Conservation (phyloP, 2,797 vertebrate genomes). For the Capromys pilorides region DNA sequence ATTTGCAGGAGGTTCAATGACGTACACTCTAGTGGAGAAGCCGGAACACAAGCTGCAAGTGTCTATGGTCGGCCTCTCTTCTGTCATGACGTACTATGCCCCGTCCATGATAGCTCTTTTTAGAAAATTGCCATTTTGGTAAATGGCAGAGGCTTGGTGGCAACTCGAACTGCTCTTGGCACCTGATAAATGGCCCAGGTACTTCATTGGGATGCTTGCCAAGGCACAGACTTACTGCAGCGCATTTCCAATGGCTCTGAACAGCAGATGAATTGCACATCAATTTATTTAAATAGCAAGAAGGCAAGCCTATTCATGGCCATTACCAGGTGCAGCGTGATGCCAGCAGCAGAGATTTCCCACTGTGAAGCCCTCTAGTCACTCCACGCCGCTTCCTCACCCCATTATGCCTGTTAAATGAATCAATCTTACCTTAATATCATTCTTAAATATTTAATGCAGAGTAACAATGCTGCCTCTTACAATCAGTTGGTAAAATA, state of each 20-base stretch:
- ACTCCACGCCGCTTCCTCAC: constrained; percentile 71
- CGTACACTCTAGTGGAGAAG: background rate
- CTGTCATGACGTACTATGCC: background rate
- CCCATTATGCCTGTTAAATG: constrained; percentile 81
- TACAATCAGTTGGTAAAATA: constrained; percentile 75
- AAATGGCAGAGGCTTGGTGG: constrained; percentile 63
- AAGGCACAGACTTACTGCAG: constrained; percentile 64
- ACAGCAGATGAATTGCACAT: constrained; percentile 81
- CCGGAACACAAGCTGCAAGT: background rate
- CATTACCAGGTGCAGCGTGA: constrained; percentile 78
- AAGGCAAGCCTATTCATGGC: constrained; percentile 67
- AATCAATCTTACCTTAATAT: constrained; percentile 81
- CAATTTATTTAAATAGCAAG: constrained; percentile 81
- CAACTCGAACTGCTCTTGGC: constrained; percentile 64
- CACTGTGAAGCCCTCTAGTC: constrained; percentile 76
- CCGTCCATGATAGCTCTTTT: background rate
- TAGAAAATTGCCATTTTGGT: constrained; percentile 65
- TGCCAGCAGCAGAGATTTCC: constrained; percentile 75
- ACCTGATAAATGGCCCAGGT: constrained; percentile 68
- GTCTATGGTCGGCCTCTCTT: background rate
- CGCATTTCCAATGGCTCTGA: constrained; percentile 75
- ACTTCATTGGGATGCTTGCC: constrained; percentile 78
- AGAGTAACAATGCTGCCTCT: constrained; percentile 59
- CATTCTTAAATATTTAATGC: constrained; percentile 81
- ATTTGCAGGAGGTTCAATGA: background rate